Conservation (phyloP, 1,140 invertebrate genomes). For the Penaeus chinensis region DNA sequence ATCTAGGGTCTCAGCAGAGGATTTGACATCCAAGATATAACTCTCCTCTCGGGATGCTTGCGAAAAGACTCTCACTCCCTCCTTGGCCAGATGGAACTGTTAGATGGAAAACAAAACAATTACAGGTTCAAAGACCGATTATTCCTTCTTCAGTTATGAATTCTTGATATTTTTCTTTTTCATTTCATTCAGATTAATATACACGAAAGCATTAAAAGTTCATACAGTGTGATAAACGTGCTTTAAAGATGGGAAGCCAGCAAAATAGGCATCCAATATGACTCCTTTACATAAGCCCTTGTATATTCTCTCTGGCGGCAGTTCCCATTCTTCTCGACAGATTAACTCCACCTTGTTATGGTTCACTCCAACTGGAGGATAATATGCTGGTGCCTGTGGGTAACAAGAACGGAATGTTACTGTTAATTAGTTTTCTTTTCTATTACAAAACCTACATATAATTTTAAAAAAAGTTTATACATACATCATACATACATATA, state of each 20-base stretch:
- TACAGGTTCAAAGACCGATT: neutral
- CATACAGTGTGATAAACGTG: conserved; percentile 82
- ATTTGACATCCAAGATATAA: conserved; percentile 79
- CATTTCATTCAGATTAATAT: neutral
- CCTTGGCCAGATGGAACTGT: conserved; percentile 70
- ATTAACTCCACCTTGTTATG: conserved; percentile 70
- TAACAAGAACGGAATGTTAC: neutral
- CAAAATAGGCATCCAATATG: conserved; percentile 79
- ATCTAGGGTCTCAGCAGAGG: conserved; percentile 65
- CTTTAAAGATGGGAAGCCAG: conserved; percentile 91
- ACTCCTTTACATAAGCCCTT: conserved; percentile 82
- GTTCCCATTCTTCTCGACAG: conserved; percentile 56
- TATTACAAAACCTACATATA: too few relatives aligned
- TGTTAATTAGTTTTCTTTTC: neutral
- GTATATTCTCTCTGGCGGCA: conserved; percentile 72
- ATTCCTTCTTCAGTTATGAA: neutral
- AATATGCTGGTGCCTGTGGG: conserved; percentile 74
- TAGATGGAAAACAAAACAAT: neutral
- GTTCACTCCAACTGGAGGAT: conserved; percentile 74
- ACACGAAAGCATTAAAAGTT: neutral
- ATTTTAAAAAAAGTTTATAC: too few relatives aligned
- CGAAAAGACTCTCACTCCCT: conserved; percentile 88
- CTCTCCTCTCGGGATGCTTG: conserved; percentile 81
- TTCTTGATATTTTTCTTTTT: neutral
- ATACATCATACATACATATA: too few relatives aligned